Percentiles rank a stretch among this genome's conserved stretches.
Conservation (phyloP, 2,888 invertebrate species). For the Drymonia ruficornis region DNA sequence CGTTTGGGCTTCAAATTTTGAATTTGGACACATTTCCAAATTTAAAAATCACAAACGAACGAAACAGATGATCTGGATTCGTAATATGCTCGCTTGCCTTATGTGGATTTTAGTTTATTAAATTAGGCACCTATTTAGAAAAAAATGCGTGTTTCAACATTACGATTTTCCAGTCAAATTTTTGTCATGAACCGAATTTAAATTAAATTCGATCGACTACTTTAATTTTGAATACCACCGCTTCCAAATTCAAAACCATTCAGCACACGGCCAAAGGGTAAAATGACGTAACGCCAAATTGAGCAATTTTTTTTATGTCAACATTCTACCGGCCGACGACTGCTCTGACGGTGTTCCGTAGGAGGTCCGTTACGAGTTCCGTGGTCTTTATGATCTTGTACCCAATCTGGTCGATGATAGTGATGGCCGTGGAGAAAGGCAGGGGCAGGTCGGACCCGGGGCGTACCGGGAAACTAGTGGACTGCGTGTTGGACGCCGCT, state of each 20-base stretch:
- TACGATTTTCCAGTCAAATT: no score
- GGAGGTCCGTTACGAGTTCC: constrained; percentile 73
- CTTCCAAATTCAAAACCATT: neutral
- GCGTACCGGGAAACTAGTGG: constrained; percentile 64
- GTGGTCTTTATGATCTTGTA: constrained; percentile 79
- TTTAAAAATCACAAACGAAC: no score
- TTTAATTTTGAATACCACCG: no score
- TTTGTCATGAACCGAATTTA: no score
- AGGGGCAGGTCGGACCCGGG: constrained; percentile 54
- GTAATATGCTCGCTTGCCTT: no score
- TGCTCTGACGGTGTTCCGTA: constrained; percentile 76
- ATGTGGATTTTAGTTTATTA: no score
- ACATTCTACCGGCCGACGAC: constrained; percentile 63
- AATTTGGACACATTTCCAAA: no score
- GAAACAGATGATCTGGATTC: no score
- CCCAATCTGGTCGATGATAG: constrained; percentile 78
- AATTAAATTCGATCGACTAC: no score
- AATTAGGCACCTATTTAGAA: no score
- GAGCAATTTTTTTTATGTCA: constrained; percentile 1
- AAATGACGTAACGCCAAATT: constrained; percentile 4
- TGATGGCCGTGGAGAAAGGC: constrained; percentile 71
- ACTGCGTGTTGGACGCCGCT: constrained; percentile 53
- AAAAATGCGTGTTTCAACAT: no score
- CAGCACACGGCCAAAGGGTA: constrained; percentile 1
- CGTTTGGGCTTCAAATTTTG: no score